A percentile compares a stretch with the other conserved stretches of the same genome.
These are phyloP conservation scores for Bucco capensis DNA, from an alignment of 2,113 vertebrate species.

Conservation along the genomic window DNA sequence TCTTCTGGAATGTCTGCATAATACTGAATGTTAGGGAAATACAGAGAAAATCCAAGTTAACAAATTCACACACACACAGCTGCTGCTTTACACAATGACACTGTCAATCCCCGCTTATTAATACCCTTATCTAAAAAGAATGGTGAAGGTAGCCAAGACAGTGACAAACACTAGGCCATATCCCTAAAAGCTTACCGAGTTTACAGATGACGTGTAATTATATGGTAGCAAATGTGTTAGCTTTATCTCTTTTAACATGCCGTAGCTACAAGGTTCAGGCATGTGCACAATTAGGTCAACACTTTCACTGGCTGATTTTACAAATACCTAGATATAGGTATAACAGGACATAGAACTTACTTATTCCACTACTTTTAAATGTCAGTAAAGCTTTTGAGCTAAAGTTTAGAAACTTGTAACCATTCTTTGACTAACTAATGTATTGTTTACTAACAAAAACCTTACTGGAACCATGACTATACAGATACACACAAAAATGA, in stretches of 20 bases:
- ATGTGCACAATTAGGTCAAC: not conserved
- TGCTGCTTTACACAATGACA: not conserved
- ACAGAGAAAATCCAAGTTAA: not conserved
- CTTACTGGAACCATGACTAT: not conserved
- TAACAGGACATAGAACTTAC: not conserved
- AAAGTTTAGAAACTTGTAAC: not conserved
- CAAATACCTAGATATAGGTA: not conserved
- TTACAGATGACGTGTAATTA: not conserved
- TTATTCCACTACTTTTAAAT: not conserved
- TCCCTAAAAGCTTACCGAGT: not conserved
- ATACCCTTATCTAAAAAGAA: not conserved
- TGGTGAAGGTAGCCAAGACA: not conserved
- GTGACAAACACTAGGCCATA: not conserved
- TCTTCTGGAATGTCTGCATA: constrained; percentile 88
- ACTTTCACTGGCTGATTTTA: not conserved
- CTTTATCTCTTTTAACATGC: not conserved
- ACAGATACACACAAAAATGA: not conserved
- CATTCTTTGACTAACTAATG: not conserved
- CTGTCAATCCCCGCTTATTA: not conserved
- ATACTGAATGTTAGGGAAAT: constrained; percentile 73
- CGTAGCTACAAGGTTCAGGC: not conserved
- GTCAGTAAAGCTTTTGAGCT: not conserved
- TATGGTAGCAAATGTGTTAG: not conserved
- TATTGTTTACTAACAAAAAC: not conserved
- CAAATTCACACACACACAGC: not conserved